Evolutionary conservation across 2,888 invertebrate genomes (phyloP), one percentile per base, ranked within the genome.

Genomic region (Steinernema scapterisci): DNA sequence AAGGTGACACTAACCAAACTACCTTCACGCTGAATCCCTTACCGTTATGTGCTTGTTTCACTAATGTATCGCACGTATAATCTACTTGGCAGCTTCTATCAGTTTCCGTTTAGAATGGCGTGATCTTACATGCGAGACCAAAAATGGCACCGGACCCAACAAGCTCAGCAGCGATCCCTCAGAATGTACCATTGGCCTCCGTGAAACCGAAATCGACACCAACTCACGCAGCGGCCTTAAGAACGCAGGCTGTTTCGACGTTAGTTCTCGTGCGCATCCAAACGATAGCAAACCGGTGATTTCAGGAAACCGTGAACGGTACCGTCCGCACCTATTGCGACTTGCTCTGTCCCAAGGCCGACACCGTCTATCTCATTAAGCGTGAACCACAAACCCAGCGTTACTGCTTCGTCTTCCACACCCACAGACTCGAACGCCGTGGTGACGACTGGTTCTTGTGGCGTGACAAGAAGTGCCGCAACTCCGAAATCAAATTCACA

Each of bases 331-430:
- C 83, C 1, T 82, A 82, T 56, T 85, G 84, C 75, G 82, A 84
- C 48, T 71, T 84, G 38, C 76, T 84, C 43, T 85, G 84, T 48
- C 84, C 84, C 7, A 79, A 80, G 44, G 85, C 86, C 25, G 85
- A 82, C 70, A 86, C 86, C 16, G 86, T 83, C 25, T 86, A 86
- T 77, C 77, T 83, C 75, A 81, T 84, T 70, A 73, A 78, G 23
- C 63, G 80, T 7, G 56, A 73, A 45, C 80, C 81, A 3, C 81
- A 82, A 63, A 75, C 78, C 38, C 81, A 82, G 71, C 80, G 80
- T 5, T 77, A 78, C 3, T 83, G 83, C 51, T 83, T 82, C 74
- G 82, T 83, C 13, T 85, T 85, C 73, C 79, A 79, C 43, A 82
- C 84, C 1, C 85, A 85, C 71, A 79, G 81, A 21, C 76, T 85